These are phyloP conservation scores for Campoplex capitator DNA, from an alignment of 2,888 invertebrate species.

Conservation along the genomic window DNA sequence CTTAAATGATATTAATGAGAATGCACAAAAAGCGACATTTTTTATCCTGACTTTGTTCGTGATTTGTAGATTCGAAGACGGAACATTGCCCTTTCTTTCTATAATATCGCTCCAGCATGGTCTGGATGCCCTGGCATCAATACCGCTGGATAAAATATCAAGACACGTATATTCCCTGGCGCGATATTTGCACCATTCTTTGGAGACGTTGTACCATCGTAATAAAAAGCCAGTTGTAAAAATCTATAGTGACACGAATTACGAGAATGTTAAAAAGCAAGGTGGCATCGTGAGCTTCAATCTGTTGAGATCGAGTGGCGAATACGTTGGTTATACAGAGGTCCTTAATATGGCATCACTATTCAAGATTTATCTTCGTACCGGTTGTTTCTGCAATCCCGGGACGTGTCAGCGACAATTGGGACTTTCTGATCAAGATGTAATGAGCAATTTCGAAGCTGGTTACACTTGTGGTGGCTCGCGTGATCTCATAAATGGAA, in stretches of 20 bases:
- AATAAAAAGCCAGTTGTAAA: constrained; percentile 90
- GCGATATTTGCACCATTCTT: constrained; percentile 88
- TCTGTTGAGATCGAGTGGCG: constrained; percentile 90
- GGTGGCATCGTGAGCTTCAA: constrained; percentile 97
- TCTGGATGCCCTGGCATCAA: constrained; percentile 89
- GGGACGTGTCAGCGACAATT: constrained; percentile 96
- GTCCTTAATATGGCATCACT: constrained; percentile 95
- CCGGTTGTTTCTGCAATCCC: constrained; percentile 98
- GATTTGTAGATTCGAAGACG: constrained; percentile 94
- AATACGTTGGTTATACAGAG: constrained; percentile 95
- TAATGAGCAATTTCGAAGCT: constrained; percentile 92
- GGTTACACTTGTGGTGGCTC: constrained; percentile 97
- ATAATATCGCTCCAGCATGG: constrained; percentile 93
- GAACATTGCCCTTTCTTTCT: constrained; percentile 94
- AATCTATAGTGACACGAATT: constrained; percentile 91
- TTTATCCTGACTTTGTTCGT: not conserved
- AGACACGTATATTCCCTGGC: constrained; percentile 92
- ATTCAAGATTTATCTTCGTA: constrained; percentile 93
- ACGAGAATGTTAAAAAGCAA: constrained; percentile 87
- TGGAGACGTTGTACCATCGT: constrained; percentile 88
- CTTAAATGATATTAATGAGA: no score
- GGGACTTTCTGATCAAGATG: constrained; percentile 88
- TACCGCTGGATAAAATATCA: constrained; percentile 88
- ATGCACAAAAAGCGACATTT: no score
- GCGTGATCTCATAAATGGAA: constrained; percentile 92